Conservation (phyloP, 2,888 invertebrate species). For the Halocaridina rubra region DNA sequence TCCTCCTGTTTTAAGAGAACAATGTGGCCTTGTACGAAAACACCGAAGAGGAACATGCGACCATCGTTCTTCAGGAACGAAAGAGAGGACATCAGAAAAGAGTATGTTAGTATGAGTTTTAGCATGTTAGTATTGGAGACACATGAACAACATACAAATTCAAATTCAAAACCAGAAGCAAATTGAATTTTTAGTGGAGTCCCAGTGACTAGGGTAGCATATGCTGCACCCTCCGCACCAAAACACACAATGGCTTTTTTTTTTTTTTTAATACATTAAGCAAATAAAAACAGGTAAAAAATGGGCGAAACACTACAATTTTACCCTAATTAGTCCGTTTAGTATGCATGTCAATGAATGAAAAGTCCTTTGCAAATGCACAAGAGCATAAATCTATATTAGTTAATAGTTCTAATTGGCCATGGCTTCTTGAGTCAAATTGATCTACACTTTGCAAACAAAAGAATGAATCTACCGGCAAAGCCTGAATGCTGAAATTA, state of each 20-base stretch:
- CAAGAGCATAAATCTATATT: too few relatives aligned
- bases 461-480: not conserved
- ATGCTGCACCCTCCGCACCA: conserved; percentile 62
- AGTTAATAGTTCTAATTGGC: too few relatives aligned
- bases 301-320: not conserved
- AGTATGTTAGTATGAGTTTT: conserved; percentile 46
- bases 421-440: too few relatives aligned
- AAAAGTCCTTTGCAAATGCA: too few relatives aligned
- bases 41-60: conserved; percentile 59
- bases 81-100: conserved; percentile 50
- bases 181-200: conserved; percentile 55
- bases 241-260: conserved; percentile 53
- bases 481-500: not conserved
- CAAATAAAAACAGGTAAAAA: not conserved
- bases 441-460: too few relatives aligned
- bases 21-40: conserved; percentile 47
- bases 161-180: conserved; percentile 47
- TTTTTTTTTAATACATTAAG: not conserved
- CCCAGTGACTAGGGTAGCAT: conserved; percentile 63
- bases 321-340: not conserved
- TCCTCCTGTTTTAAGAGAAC: conserved; percentile 35
- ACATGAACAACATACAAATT: conserved; percentile 48
- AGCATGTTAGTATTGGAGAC: conserved; percentile 54
- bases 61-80: conserved; percentile 42
- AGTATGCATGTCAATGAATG: not conserved